A percentile compares a stretch with the other conserved stretches of the same genome.
These are phyloP conservation scores for Brachynemurus nebulosus DNA, from an alignment of 2,888 invertebrate genomes.

Conservation along the genomic window DNA sequence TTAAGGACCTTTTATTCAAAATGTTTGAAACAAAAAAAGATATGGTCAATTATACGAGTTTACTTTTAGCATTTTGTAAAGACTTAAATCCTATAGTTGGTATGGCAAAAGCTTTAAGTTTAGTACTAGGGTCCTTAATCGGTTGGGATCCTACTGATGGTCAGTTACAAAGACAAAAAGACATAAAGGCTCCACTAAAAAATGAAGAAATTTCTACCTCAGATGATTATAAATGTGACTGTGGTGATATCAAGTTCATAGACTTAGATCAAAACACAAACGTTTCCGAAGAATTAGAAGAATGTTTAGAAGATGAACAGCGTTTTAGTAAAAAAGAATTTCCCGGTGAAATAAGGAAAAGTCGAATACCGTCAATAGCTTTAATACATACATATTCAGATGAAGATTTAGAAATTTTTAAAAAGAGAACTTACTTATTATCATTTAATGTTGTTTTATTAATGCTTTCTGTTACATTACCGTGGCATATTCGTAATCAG, in stretches of 20 bases:
- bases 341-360: no score
- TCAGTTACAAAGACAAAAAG: constrained; percentile 32
- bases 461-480: constrained; percentile 23
- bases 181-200: no score
- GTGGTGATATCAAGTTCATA: no score
- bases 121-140: constrained; percentile 39
- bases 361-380: neutral
- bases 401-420: neutral
- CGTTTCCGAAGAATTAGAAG: no score
- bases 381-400: neutral
- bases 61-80: constrained; percentile 49
- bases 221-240: no score
- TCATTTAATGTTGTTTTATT: constrained; percentile 24
- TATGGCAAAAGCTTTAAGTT: constrained; percentile 40
- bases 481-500: constrained; percentile 25
- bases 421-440: constrained; percentile 21
- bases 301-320: no score
- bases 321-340: no score
- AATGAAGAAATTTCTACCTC: no score
- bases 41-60: constrained; percentile 44
- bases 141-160: constrained; percentile 37
- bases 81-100: constrained; percentile 38
- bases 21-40: constrained; percentile 36
- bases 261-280: no score
- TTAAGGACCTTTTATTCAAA: constrained; percentile 42